Percentiles rank a stretch among this genome's conserved stretches.
phyloP scores from a whole-genome alignment of 2,888 invertebrate species.

The Magallana nippona region DNA sequence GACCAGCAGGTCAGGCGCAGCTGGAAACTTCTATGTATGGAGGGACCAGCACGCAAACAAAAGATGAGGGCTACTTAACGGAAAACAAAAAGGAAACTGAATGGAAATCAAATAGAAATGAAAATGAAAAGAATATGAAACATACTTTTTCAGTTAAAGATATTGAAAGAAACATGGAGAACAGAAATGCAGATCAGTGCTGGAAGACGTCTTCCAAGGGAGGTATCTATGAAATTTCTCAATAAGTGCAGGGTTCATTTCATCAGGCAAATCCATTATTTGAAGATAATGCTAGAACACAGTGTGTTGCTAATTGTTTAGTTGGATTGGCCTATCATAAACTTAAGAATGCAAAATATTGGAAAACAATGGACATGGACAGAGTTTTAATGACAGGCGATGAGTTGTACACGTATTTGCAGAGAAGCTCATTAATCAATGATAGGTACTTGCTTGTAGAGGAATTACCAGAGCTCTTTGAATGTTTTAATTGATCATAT shows the following conservation, averaged over 20 bases:
- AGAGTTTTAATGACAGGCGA: background rate
- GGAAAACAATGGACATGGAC: background rate
- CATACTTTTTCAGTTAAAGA: background rate
- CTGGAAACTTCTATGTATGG: slow-evolving; percentile 2
- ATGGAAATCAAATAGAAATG: background rate
- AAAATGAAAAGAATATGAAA: background rate
- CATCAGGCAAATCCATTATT: background rate
- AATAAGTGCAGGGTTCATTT: background rate
- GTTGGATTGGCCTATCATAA: background rate
- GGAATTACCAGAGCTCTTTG: background rate
- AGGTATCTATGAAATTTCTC: background rate
- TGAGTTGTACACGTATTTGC: slow-evolving; percentile 14
- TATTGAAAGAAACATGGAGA: background rate
- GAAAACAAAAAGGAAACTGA: background rate
- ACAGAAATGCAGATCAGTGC: background rate
- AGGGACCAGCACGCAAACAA: slow-evolving; percentile 20
- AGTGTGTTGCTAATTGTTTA: slow-evolving; percentile 26
- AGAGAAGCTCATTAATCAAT: background rate
- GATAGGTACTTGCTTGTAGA: slow-evolving; percentile 7
- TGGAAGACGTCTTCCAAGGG: background rate
- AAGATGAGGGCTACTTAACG: background rate
- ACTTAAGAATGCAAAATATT: background rate
- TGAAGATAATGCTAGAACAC: background rate
- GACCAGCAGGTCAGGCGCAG: slow-evolving; percentile 34
- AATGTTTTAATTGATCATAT: background rate